Evolutionary conservation across 2,888 invertebrate genomes (phyloP).

Genomic region (Blera fallax): DNA sequence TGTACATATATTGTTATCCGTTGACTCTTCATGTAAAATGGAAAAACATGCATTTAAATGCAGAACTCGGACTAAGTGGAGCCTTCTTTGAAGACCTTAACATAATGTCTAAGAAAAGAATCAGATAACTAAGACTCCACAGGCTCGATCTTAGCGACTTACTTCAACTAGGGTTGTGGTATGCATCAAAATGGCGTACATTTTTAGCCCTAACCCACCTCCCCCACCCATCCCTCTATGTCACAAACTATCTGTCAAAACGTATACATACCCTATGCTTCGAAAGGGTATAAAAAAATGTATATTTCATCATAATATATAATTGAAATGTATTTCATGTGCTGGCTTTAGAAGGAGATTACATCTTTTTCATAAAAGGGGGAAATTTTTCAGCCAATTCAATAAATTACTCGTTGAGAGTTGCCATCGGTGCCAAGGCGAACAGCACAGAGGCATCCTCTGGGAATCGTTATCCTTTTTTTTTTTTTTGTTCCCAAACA

Average conservation of each 20-base stretch:
- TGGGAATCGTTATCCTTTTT: conserved; percentile 24
- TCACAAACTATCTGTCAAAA: neutral
- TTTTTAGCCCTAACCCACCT: too few species aligned
- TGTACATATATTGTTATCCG: too few species aligned
- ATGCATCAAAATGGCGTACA: too few species aligned
- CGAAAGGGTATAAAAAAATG: neutral
- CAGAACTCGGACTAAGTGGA: too few species aligned
- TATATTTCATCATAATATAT: conserved; percentile 45
- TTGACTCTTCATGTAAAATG: too few species aligned
- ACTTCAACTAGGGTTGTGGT: too few species aligned
- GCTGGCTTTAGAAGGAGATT: conserved; percentile 29
- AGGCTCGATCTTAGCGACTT: too few species aligned
- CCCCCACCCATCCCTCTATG: neutral
- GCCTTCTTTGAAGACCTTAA: too few species aligned
- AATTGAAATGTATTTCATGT: conserved; percentile 65
- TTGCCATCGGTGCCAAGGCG: neutral
- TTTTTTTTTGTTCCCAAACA: neutral
- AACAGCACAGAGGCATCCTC: conserved; percentile 21
- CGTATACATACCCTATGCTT: neutral
- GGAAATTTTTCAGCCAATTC: conserved; percentile 64
- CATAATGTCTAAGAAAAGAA: too few species aligned
- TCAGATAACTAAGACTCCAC: too few species aligned
- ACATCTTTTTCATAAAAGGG: conserved; percentile 52
- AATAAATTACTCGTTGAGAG: conserved; percentile 61
- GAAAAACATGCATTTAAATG: too few species aligned